A percentile compares a stretch with the other conserved stretches of the same genome.
Conservation (phyloP, 2,797 vertebrate species). For the Mormyrus hasselquistii region DNA sequence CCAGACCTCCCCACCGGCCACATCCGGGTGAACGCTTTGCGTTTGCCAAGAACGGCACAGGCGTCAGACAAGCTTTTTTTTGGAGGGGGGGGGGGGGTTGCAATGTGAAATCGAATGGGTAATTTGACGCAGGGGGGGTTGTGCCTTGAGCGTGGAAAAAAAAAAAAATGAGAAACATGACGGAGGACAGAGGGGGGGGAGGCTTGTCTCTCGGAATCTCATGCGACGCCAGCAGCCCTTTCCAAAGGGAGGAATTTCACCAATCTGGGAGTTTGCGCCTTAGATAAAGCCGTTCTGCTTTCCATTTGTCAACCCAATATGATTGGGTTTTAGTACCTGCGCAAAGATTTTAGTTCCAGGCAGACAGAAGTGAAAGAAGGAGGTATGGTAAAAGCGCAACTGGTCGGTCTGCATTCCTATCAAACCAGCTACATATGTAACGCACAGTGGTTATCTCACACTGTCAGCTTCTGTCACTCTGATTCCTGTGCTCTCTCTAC, state of each 20-base stretch:
- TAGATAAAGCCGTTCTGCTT: not conserved
- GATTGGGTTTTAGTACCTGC: not conserved
- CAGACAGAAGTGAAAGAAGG: not conserved
- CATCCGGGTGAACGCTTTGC: not conserved
- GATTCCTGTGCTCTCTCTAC: not conserved
- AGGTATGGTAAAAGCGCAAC: not conserved
- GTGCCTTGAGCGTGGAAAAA: not conserved
- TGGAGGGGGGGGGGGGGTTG: not conserved
- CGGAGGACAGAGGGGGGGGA: not conserved
- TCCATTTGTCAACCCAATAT: not conserved
- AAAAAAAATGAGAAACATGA: not conserved
- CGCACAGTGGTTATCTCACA: not conserved
- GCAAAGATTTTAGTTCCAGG: not conserved
- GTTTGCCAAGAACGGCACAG: not conserved
- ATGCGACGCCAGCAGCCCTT: not conserved
- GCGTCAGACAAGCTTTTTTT: not conserved
- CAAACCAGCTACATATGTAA: not conserved
- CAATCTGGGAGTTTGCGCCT: not conserved
- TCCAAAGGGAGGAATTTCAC: not conserved
- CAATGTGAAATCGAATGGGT: not conserved
- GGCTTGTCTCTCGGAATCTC: not conserved
- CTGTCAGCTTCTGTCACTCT: not conserved
- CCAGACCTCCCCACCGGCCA: constrained; percentile 47
- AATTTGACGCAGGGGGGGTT: not conserved
- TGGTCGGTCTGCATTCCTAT: not conserved